phyloP scores from a whole-genome alignment of 2,888 invertebrate genomes.

The Dyspetes luteomarginatus region DNA sequence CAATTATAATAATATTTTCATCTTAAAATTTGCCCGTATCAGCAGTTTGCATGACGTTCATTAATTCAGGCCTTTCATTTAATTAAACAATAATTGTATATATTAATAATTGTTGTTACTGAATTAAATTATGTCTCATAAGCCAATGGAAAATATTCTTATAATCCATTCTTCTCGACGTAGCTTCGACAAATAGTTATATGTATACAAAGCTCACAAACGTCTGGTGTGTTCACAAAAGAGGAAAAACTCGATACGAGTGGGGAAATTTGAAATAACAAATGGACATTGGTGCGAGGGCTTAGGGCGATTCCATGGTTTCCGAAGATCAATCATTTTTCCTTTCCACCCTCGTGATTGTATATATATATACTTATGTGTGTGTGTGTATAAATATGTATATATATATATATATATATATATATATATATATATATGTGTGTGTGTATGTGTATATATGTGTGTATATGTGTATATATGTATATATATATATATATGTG shows the following conservation, averaged over 20 bases:
- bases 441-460: too few relatives aligned
- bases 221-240: neutral
- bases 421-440: too few relatives aligned
- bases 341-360: neutral
- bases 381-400: too few relatives aligned
- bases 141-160: neutral
- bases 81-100: neutral
- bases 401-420: neutral
- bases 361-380: too few relatives aligned
- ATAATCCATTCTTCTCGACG: neutral
- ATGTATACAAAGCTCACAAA: neutral
- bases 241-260: neutral
- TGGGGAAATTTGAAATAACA: slow-evolving; percentile 15
- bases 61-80: neutral
- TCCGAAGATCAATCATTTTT: slow-evolving; percentile 54
- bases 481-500: neutral
- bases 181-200: neutral
- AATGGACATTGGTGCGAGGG: slow-evolving; percentile 35
- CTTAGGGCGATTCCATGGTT: slow-evolving; percentile 27
- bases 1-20: neutral
- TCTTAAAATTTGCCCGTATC: too few relatives aligned
- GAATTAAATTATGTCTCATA: neutral
- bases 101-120: neutral
- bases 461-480: neutral
- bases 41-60: too few relatives aligned